phyloP scores from a whole-genome alignment of 2,113 vertebrate species.

The Protobothrops flavoviridis region DNA sequence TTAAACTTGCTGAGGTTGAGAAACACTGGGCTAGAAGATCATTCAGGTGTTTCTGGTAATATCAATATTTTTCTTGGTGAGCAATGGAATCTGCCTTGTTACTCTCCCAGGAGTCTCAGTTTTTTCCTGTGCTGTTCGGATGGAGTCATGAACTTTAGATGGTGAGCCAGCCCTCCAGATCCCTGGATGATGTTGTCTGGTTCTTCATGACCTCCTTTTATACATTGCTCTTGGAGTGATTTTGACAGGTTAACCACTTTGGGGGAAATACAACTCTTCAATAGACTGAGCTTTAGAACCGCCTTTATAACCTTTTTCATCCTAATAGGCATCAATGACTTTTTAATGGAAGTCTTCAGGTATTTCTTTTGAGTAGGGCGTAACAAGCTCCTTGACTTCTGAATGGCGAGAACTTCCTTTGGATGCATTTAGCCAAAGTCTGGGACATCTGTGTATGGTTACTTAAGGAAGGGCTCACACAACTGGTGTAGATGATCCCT shows the following conservation, averaged over 20 bases:
- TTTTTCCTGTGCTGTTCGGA: neutral
- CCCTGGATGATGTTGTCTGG: neutral
- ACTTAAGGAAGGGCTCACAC: neutral
- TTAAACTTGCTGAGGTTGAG: neutral
- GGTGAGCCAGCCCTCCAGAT: neutral
- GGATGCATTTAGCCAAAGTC: neutral
- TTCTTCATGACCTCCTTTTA: neutral
- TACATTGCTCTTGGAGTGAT: neutral
- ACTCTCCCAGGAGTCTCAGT: neutral
- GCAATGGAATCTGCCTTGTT: neutral
- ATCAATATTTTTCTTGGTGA: neutral
- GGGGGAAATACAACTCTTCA: neutral
- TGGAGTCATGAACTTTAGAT: neutral
- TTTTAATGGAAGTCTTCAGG: neutral
- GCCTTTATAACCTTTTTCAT: neutral
- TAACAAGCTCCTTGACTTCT: neutral
- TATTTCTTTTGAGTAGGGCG: neutral
- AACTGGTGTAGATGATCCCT: neutral
- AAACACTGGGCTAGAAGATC: neutral
- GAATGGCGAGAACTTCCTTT: neutral
- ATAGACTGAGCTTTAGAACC: neutral
- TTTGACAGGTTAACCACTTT: neutral
- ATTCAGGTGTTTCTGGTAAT: neutral
- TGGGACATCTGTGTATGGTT: neutral
- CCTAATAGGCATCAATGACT: neutral